phyloP scores from a whole-genome alignment of 2,113 vertebrate species.

The Cyprinodon brontotheroides region DNA sequence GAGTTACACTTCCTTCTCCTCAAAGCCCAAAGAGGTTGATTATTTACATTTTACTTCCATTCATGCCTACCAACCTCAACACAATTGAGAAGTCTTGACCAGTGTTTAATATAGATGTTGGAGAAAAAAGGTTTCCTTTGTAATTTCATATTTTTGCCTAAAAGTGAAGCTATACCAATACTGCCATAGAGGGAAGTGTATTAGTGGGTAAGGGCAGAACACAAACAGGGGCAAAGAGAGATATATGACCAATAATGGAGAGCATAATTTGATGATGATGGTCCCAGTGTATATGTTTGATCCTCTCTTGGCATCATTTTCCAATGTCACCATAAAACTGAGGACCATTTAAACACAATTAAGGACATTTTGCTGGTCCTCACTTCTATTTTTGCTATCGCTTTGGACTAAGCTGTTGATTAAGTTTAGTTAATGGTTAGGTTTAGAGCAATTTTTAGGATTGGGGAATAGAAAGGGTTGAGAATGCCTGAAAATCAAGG shows the following conservation, averaged over 20 bases:
- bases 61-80: conserved; percentile 67
- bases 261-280: conserved; percentile 54
- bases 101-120: conserved; percentile 1
- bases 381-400: no score
- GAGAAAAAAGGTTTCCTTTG: conserved; percentile 22
- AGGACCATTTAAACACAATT: no score
- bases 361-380: no score
- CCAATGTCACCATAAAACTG: no score
- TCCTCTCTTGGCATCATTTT: no score
- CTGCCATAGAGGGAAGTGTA: conserved; percentile 7
- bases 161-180: conserved; percentile 9
- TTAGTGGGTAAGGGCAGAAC: conserved; percentile 47
- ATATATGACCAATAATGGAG: conserved; percentile 38
- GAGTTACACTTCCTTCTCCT: conserved; percentile 51
- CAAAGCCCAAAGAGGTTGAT: conserved; percentile 54
- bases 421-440: no score
- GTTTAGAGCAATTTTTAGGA: no score
- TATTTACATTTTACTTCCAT: conserved; percentile 65
- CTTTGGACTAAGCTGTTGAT: no score
- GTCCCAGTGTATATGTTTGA: conserved; percentile 16
- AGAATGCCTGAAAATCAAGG: no score
- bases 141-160: conserved; percentile 18
- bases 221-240: conserved; percentile 42
- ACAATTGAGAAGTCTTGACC: conserved; percentile 24
- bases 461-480: no score